Percentiles rank a stretch among this genome's conserved stretches.
These are phyloP conservation scores for Phymanthus crucifer DNA, from an alignment of 92 coral and sea anemone genomes.

Conservation along the genomic window DNA sequence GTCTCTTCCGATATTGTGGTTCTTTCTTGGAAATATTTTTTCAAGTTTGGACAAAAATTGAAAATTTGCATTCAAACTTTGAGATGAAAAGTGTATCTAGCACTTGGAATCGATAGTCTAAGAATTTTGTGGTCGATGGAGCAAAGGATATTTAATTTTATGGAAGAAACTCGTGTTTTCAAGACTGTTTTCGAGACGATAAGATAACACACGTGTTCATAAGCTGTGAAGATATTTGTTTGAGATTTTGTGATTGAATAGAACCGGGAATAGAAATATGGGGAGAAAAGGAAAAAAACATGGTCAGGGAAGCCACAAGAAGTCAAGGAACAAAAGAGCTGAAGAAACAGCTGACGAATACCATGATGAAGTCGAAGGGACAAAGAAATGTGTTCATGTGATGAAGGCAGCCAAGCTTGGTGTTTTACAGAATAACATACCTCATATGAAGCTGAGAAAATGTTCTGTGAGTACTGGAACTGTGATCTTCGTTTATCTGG, in stretches of 20 bases:
- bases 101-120: background rate
- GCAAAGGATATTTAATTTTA: background rate
- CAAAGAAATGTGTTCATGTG: slow-evolving; percentile 66
- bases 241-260: background rate
- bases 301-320: background rate
- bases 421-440: slow-evolving; percentile 65
- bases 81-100: background rate
- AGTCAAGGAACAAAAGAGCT: background rate
- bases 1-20: slow-evolving; percentile 6
- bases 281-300: slow-evolving; percentile 40
- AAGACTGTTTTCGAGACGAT: background rate
- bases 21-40: slow-evolving; percentile 13
- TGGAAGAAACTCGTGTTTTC: background rate
- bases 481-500: no score
- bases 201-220: background rate
- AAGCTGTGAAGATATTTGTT: background rate
- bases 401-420: slow-evolving; percentile 59
- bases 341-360: background rate
- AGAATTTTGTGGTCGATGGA: background rate
- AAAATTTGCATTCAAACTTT: background rate
- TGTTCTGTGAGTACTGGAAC: slow-evolving; percentile 62
- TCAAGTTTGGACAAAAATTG: background rate
- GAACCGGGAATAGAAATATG: slow-evolving; percentile 3
- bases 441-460: slow-evolving; percentile 74
- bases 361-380: slow-evolving; percentile 15